phyloP scores from a whole-genome alignment of 2,888 invertebrate species.

The Ophion slaviceki region DNA sequence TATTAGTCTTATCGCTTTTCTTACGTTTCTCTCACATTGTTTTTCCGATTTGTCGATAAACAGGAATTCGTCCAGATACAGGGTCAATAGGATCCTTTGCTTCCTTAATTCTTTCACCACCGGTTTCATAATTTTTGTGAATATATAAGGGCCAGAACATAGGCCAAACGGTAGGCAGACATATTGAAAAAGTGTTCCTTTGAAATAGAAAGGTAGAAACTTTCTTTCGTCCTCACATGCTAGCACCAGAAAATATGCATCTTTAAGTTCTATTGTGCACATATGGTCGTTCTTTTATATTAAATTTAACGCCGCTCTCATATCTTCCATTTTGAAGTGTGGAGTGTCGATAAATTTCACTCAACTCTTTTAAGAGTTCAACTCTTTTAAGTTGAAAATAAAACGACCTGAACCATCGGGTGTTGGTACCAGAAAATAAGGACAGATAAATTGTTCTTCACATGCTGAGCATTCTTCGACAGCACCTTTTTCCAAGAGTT shows the following conservation, averaged over 20 bases:
- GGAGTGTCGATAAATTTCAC: background rate
- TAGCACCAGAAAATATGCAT: background rate
- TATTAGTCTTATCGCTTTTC: background rate
- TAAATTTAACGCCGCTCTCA: background rate
- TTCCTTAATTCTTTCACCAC: background rate
- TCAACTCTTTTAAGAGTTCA: too few species aligned
- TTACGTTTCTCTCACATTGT: background rate
- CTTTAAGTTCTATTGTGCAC: background rate
- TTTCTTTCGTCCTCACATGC: background rate
- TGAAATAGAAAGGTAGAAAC: background rate
- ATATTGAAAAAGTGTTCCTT: background rate
- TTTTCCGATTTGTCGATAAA: background rate
- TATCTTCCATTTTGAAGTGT: background rate
- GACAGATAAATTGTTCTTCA: background rate
- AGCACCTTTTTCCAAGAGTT: background rate
- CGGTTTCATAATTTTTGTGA: slow-evolving; percentile 10
- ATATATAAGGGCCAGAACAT: background rate
- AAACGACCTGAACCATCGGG: background rate
- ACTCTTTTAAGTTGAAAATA: background rate
- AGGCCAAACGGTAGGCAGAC: background rate
- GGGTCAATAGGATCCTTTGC: background rate
- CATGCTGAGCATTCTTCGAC: background rate
- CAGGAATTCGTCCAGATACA: background rate
- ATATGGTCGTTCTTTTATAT: background rate
- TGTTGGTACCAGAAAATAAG: background rate